Evolutionary conservation across 2,888 invertebrate species (phyloP), one percentile per base, ranked within the genome.

Genomic region (Melinopterus prodromus): DNA sequence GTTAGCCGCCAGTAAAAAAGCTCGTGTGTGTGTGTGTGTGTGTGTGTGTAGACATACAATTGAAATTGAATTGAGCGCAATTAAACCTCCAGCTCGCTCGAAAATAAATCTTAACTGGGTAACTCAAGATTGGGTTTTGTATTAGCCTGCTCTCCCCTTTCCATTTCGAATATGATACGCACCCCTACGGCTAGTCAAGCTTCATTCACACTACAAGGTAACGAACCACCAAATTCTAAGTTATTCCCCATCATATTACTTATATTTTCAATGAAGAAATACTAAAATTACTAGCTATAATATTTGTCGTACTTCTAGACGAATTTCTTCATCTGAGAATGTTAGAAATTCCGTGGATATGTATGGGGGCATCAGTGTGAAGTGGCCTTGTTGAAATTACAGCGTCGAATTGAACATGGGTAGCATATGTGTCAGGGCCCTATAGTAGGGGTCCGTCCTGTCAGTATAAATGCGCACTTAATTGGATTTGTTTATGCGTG

Each of bases 401-500:
- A 53, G 53, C 53, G 53, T 53, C 53, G 53, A 53, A 53, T 4
- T 53, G 53, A 53, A 53, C 53, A 53, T 53, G 53, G 53, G 53
- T 53, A 53, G 53, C 53, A 53, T 53, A 53, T 53, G 53, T 53
- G 53, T 53, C 53, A 53, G 53, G 12, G 53, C 53, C 53, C 53
- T 53, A 53, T 75, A 14, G 35, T 74, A 86, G 86, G 87, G 86
- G 83, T 86, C 84, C 83, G 84, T 85, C 86, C 86, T 87, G 87
- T 87, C 87, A 87, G 87, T 87, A 87, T 87, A 88, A 88, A 88
- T 88, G 87, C 87, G 86, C 85, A 86, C 87, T 88, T 88, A 88
- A 88, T 88, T 88, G 88, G 88, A 88, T 88, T 88, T 88, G 88
- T 88, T 88, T 88, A 88, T 87, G 87, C 87, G 86, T 86, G 87